Percentiles rank a stretch among this genome's conserved stretches.
Evolutionary conservation across 2,113 vertebrate genomes (phyloP).

Genomic region (Peucedramus taeniatus): DNA sequence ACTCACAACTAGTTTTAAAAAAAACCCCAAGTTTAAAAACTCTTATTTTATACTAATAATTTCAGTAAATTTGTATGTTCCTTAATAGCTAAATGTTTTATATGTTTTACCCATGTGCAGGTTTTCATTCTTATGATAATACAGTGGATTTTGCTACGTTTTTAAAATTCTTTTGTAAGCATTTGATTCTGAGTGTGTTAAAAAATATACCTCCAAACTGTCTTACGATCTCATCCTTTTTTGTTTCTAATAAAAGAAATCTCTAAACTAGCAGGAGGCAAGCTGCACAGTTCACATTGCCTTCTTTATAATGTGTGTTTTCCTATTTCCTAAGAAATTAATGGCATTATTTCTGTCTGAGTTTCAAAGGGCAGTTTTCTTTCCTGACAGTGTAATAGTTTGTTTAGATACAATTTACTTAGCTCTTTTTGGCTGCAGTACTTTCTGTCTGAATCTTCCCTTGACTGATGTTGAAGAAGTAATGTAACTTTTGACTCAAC

Average conservation of each 20-base stretch:
- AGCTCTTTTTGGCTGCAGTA: not conserved
- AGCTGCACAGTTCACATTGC: not conserved
- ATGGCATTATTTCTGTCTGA: not conserved
- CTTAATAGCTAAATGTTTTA: not conserved
- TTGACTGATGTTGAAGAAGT: not conserved
- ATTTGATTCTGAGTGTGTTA: not conserved
- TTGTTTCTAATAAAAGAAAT: not conserved
- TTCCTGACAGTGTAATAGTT: not conserved
- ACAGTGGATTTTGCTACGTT: not conserved
- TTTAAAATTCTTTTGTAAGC: not conserved
- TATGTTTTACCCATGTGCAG: fast-evolving
- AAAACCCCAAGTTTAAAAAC: fast-evolving
- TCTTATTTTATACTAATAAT: not conserved
- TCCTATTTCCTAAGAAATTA: not conserved
- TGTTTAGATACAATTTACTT: not conserved
- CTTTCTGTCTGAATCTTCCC: not conserved
- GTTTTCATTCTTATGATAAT: not conserved
- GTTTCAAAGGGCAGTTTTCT: not conserved
- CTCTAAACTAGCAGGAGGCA: not conserved
- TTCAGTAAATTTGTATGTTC: not conserved
- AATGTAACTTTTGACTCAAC: constrained; percentile 4
- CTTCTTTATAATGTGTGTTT: not conserved
- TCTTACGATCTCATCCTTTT: not conserved
- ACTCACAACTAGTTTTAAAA: not conserved
- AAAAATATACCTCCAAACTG: not conserved